phyloP scores from a whole-genome alignment of 2,113 vertebrate species.

The Athene cunicularia region DNA sequence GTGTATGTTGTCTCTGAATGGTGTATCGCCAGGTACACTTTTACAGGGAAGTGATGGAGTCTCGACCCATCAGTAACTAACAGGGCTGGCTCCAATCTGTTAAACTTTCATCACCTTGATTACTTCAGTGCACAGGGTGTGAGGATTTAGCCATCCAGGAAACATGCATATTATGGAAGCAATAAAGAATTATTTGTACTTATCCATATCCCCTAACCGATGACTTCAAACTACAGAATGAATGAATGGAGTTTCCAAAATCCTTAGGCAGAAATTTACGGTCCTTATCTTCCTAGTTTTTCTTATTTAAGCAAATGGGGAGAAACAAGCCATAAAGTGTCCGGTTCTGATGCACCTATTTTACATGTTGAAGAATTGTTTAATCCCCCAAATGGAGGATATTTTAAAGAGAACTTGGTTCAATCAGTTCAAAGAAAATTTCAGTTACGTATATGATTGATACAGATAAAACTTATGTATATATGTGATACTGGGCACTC shows the following conservation, averaged over 20 bases:
- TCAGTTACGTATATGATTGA: not conserved
- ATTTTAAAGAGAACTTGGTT: not conserved
- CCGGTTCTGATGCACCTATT: not conserved
- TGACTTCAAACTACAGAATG: not conserved
- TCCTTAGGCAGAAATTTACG: not conserved
- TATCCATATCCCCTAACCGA: not conserved
- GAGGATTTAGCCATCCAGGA: not conserved
- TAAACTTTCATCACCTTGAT: not conserved
- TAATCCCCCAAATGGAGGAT: not conserved
- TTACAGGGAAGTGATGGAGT: not conserved
- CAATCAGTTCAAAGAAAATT: not conserved
- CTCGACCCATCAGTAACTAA: not conserved
- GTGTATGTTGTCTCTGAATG: not conserved
- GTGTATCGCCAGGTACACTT: not conserved
- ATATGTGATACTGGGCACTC: not conserved
- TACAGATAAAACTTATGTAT: not conserved
- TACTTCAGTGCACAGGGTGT: not conserved
- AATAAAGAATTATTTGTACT: not conserved
- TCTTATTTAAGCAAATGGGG: not conserved
- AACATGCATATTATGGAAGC: rapidly evolving
- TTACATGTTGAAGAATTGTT: not conserved
- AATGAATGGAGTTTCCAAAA: not conserved
- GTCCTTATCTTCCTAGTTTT: not conserved
- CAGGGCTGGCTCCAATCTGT: not conserved
- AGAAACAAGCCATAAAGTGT: not conserved